phyloP scores from a whole-genome alignment of 2,113 vertebrate species.

The Mormyrus lacerda region DNA sequence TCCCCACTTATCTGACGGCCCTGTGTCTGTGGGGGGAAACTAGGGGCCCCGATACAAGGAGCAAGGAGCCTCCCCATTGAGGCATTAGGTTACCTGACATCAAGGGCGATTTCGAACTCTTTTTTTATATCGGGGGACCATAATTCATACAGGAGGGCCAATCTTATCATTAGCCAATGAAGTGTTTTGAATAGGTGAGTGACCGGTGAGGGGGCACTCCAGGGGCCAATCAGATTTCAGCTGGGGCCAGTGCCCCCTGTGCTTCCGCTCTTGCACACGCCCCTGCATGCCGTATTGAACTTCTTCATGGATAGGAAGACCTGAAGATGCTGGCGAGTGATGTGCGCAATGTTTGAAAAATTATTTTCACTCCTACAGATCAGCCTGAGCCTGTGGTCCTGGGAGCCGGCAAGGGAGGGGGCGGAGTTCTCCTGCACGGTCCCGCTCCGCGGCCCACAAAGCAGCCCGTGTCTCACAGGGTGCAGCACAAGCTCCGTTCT shows the following conservation, averaged over 20 bases:
- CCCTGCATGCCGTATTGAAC: not conserved
- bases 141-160: not conserved
- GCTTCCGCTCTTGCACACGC: not conserved
- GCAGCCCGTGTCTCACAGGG: conserved; percentile 80
- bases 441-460: conserved; percentile 57
- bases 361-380: conserved; percentile 50
- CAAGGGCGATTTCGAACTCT: not conserved
- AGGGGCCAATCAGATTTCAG: not conserved
- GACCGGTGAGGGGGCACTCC: not conserved
- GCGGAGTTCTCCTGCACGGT: conserved; percentile 61
- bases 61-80: not conserved
- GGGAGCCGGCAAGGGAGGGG: conserved; percentile 62
- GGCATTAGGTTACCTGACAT: not conserved
- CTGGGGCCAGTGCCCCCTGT: not conserved
- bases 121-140: not conserved
- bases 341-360: not conserved
- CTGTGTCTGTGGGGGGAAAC: conserved; percentile 79
- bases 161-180: not conserved
- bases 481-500: conserved; percentile 87
- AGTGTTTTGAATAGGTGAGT: not conserved
- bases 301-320: not conserved
- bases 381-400: conserved; percentile 72
- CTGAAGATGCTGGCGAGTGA: not conserved
- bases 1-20: conserved; percentile 69
- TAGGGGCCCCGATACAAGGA: conserved; percentile 68